Conservation (phyloP, 2,797 vertebrate species). For the Phoebastria nigripes region DNA sequence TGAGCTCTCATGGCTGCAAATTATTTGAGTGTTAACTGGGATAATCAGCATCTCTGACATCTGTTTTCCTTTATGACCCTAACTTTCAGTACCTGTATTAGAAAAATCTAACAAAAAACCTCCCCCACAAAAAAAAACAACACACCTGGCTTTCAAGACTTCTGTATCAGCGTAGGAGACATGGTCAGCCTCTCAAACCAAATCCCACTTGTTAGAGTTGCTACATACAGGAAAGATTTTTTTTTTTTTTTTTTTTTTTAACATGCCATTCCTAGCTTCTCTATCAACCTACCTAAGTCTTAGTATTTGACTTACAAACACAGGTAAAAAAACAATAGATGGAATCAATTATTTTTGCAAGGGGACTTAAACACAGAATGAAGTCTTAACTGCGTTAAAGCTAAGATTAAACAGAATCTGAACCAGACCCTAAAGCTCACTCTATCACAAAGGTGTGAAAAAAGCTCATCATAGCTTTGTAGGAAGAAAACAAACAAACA, state of each 20-base stretch:
- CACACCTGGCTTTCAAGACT: not conserved
- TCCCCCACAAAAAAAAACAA: not conserved
- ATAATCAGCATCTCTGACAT: not conserved
- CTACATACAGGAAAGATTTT: not conserved
- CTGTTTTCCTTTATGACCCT: not conserved
- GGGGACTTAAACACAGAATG: not conserved
- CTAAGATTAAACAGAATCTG: not conserved
- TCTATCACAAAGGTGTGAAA: not conserved
- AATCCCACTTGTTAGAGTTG: not conserved
- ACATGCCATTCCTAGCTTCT: not conserved
- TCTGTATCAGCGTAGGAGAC: not conserved
- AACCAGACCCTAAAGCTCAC: not conserved
- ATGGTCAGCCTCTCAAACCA: not conserved
- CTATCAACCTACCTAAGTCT: fast-evolving
- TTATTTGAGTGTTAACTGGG: not conserved
- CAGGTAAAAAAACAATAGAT: not conserved
- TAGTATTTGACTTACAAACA: not conserved
- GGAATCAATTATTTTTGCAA: not conserved
- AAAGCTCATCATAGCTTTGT: not conserved
- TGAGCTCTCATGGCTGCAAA: not conserved
- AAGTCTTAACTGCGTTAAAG: not conserved
- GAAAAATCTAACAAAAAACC: not conserved
- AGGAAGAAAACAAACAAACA: not conserved
- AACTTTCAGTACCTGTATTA: not conserved
- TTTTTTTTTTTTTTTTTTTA: not conserved